These are phyloP conservation scores for Melanotaenia parkinsoni DNA, from an alignment of 2,797 vertebrate genomes.

Conservation along the genomic window DNA sequence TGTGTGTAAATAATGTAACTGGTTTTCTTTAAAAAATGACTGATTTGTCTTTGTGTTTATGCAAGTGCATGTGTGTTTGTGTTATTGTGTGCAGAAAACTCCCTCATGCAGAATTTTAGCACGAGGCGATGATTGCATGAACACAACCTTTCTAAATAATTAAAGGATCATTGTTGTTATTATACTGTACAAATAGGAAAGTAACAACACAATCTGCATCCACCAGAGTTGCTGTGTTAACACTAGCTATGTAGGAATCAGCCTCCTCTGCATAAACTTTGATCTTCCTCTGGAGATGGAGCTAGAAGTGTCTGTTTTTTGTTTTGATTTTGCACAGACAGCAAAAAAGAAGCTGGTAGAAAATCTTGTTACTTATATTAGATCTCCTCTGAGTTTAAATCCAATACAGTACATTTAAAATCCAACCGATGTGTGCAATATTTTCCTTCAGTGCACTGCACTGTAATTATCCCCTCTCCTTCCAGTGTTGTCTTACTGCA, in stretches of 20 bases:
- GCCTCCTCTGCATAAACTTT: slow-evolving; percentile 70
- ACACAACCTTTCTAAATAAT: slow-evolving; percentile 21
- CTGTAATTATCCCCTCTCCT: slow-evolving; percentile 26
- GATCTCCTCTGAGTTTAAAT: slow-evolving; percentile 17
- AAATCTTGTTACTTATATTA: slow-evolving; percentile 9
- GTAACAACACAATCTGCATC: slow-evolving; percentile 20
- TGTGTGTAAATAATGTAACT: slow-evolving; percentile 3
- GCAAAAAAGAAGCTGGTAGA: slow-evolving; percentile 4
- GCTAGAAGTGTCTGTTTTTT: slow-evolving; percentile 26
- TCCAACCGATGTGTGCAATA: slow-evolving; percentile 20
- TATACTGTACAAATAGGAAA: not conserved
- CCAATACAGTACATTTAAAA: slow-evolving; percentile 6
- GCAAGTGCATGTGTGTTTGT: not conserved
- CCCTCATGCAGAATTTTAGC: not conserved
- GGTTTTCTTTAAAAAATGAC: slow-evolving; percentile 1
- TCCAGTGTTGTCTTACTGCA: slow-evolving; percentile 38
- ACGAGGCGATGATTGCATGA: not conserved
- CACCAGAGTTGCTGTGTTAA: slow-evolving; percentile 28
- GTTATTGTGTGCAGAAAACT: slow-evolving; percentile 10
- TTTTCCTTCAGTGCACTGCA: slow-evolving; percentile 21
- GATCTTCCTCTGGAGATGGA: slow-evolving; percentile 56
- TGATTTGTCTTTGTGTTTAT: not conserved
- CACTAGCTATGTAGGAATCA: slow-evolving; percentile 60
- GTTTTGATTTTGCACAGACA: slow-evolving; percentile 11
- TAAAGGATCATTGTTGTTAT: not conserved